Evolutionary conservation across 1,140 invertebrate genomes (phyloP).

Genomic region (Hypothenemus hampei): DNA sequence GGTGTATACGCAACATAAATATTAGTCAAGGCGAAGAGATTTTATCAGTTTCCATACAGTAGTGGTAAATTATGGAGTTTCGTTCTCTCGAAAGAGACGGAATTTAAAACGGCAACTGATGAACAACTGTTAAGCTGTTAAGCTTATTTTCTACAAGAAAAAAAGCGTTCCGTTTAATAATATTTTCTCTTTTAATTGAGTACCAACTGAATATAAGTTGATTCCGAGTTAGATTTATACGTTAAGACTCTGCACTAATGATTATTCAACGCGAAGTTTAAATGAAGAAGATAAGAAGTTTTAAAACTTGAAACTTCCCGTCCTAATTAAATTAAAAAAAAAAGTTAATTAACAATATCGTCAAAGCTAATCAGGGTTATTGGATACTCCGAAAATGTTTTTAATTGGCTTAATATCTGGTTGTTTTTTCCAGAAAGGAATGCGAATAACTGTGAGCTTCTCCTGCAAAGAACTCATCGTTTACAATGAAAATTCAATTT

Average conservation of each 20-base stretch:
- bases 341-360: slow-evolving; percentile 3
- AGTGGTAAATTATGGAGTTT: slow-evolving; percentile 5
- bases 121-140: too few species aligned
- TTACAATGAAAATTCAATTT: too few species aligned
- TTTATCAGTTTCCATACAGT: slow-evolving; percentile 12
- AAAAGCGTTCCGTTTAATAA: background rate
- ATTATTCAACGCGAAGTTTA: slow-evolving; percentile 11
- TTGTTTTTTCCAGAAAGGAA: too few species aligned
- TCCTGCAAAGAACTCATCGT: too few species aligned
- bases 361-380: slow-evolving; percentile 6
- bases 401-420: too few species aligned
- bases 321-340: slow-evolving; percentile 6
- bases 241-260: slow-evolving; percentile 7
- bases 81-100: slow-evolving; percentile 7
- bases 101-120: slow-evolving; percentile 5
- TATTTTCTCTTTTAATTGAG: slow-evolving; percentile 1
- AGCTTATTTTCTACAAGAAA: too few species aligned
- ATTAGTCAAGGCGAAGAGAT: slow-evolving; percentile 6
- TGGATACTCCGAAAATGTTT: background rate
- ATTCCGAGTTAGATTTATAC: slow-evolving; percentile 1
- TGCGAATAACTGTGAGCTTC: too few species aligned
- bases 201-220: background rate
- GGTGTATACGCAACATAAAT: slow-evolving; percentile 12
- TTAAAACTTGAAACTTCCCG: background rate
- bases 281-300: slow-evolving; percentile 8